phyloP scores from a whole-genome alignment of 2,888 invertebrate genomes.

The Apamea sordens region DNA sequence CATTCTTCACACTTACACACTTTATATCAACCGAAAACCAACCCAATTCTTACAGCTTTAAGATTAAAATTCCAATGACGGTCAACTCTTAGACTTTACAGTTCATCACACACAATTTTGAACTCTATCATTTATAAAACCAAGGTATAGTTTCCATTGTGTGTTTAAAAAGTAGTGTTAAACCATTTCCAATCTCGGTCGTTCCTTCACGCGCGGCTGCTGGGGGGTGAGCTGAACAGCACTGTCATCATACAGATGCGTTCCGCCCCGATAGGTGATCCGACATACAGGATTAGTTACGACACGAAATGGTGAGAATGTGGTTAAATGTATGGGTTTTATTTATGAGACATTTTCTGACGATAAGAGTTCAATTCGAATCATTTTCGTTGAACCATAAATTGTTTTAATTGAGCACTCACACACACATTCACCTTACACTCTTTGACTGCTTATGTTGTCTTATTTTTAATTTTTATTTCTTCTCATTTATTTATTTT shows the following conservation, averaged over 20 bases:
- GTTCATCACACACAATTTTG: background rate
- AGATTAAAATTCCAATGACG: constrained; percentile 1
- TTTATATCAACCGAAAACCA: constrained; percentile 58
- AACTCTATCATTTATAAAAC: constrained; percentile 44
- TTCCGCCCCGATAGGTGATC: constrained; percentile 85
- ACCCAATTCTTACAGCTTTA: constrained; percentile 45
- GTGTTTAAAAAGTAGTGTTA: constrained; percentile 60
- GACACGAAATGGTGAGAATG: constrained; percentile 46
- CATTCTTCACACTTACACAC: constrained; percentile 69
- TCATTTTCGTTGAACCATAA: background rate
- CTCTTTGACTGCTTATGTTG: too few relatives aligned
- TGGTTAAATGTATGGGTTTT: background rate
- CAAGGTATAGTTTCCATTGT: constrained; percentile 61
- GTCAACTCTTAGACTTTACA: background rate
- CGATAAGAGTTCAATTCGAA: background rate
- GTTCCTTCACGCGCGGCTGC: constrained; percentile 83
- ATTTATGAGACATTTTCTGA: background rate
- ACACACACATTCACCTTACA: too few relatives aligned
- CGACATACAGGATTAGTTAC: constrained; percentile 70
- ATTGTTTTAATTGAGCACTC: background rate
- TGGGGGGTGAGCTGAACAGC: constrained; percentile 79
- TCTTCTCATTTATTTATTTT: too few relatives aligned
- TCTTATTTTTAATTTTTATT: too few relatives aligned
- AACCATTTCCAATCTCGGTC: constrained; percentile 79
- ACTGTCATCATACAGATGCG: constrained; percentile 85